A percentile compares a stretch with the other conserved stretches of the same genome.
These are phyloP conservation scores for Torymus texanus DNA, from an alignment of 2,888 invertebrate genomes.

Conservation along the genomic window DNA sequence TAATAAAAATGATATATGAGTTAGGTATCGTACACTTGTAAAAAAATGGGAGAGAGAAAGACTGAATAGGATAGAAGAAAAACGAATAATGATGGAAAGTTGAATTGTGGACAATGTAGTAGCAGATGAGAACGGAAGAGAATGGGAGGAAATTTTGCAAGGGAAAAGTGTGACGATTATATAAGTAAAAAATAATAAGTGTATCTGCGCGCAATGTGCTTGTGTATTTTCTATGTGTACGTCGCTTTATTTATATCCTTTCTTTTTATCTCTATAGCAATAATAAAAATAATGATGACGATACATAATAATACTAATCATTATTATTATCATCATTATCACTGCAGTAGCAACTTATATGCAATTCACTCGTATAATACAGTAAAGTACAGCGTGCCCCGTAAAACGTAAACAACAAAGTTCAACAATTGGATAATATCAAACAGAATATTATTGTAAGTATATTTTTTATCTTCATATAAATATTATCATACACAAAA, in stretches of 20 bases:
- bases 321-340: constrained; percentile 59
- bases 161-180: constrained; percentile 32
- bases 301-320: constrained; percentile 58
- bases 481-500: constrained; percentile 72
- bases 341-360: constrained; percentile 61
- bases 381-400: constrained; percentile 74
- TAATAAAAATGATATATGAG: constrained; percentile 56
- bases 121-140: constrained; percentile 13
- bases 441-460: constrained; percentile 71
- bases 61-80: constrained; percentile 17
- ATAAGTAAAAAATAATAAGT: constrained; percentile 51
- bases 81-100: neutral
- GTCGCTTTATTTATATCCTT: constrained; percentile 37
- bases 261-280: constrained; percentile 50
- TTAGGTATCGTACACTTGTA: constrained; percentile 50
- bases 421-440: constrained; percentile 74
- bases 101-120: constrained; percentile 16
- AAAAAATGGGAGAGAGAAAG: constrained; percentile 21
- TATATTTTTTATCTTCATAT: constrained; percentile 63
- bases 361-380: constrained; percentile 66
- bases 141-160: neutral
- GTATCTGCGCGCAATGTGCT: constrained; percentile 46
- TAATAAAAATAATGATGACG: constrained; percentile 57
- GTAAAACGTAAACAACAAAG: constrained; percentile 74
- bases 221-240: constrained; percentile 44